phyloP scores from a whole-genome alignment of 2,888 invertebrate genomes.

The Agrotis exclamationis region DNA sequence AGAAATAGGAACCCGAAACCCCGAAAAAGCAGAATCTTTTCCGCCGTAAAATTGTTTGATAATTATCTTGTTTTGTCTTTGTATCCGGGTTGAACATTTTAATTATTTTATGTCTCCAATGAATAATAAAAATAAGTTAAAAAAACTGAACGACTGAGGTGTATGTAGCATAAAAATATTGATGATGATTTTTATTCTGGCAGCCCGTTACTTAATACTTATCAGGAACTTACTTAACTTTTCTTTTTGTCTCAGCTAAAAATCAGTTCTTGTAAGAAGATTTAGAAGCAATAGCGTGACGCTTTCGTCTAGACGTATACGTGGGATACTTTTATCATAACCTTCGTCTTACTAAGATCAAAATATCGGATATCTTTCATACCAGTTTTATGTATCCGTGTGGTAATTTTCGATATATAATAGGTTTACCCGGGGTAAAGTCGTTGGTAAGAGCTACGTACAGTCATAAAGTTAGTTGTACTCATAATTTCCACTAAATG shows the following conservation, averaged over 20 bases:
- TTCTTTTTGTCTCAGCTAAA: not conserved
- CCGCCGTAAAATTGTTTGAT: not conserved
- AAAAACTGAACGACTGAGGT: not conserved
- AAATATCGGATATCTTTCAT: too few relatives aligned
- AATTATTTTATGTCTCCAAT: not conserved
- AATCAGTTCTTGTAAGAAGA: too few relatives aligned
- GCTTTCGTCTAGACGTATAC: too few relatives aligned
- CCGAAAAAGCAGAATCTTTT: too few relatives aligned
- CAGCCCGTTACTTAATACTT: too few relatives aligned
- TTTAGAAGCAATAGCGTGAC: too few relatives aligned
- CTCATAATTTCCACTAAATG: not conserved
- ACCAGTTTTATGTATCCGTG: too few relatives aligned
- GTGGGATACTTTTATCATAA: not conserved
- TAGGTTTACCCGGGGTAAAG: conserved; percentile 3
- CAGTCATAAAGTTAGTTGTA: not conserved
- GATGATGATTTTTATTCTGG: not conserved
- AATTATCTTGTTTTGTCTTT: conserved; percentile 20
- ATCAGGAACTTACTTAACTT: not conserved
- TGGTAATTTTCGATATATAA: not conserved
- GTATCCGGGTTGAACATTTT: conserved; percentile 26
- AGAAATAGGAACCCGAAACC: too few relatives aligned
- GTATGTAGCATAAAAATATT: not conserved
- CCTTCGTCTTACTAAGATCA: not conserved
- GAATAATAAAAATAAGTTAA: conserved; percentile 9
- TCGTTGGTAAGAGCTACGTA: not conserved